These are phyloP conservation scores for Ips typographus DNA, from an alignment of 1,140 invertebrate species.

Conservation along the genomic window DNA sequence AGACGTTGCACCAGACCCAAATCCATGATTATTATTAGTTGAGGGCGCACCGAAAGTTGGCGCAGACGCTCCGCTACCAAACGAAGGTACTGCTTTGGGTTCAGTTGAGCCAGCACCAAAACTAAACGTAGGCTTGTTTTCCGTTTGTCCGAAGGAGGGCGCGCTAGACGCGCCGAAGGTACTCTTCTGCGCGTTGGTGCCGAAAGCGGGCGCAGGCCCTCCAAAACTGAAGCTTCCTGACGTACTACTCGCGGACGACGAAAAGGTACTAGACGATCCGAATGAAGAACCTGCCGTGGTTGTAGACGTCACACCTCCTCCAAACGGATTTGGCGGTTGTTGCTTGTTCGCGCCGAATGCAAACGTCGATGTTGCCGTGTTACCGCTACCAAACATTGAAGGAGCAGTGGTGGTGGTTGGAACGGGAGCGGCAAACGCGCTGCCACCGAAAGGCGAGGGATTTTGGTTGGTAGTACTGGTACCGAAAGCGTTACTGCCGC, in stretches of 20 bases:
- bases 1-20: neutral
- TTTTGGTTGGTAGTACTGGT: neutral
- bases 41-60: neutral
- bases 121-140: slow-evolving; percentile 14
- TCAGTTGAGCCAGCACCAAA: slow-evolving; percentile 8
- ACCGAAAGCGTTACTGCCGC: neutral
- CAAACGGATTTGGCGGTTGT: slow-evolving; percentile 2
- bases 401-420: neutral
- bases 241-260: neutral
- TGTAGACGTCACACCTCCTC: neutral
- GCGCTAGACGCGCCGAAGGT: slow-evolving; percentile 10
- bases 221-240: slow-evolving; percentile 3
- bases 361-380: slow-evolving; percentile 1
- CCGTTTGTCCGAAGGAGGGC: slow-evolving; percentile 8
- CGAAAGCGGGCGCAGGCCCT: neutral
- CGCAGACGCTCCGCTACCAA: slow-evolving; percentile 8
- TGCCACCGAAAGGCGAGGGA: neutral
- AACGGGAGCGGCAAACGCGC: slow-evolving; percentile 2
- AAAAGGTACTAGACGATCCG: slow-evolving; percentile 2
- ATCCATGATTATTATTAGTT: neutral
- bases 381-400: neutral
- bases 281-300: slow-evolving; percentile 1
- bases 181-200: neutral
- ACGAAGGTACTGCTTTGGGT: neutral
- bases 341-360: slow-evolving; percentile 12